These are phyloP conservation scores for Heliconius hermathena DNA, from an alignment of 1,140 invertebrate genomes.

Conservation along the genomic window DNA sequence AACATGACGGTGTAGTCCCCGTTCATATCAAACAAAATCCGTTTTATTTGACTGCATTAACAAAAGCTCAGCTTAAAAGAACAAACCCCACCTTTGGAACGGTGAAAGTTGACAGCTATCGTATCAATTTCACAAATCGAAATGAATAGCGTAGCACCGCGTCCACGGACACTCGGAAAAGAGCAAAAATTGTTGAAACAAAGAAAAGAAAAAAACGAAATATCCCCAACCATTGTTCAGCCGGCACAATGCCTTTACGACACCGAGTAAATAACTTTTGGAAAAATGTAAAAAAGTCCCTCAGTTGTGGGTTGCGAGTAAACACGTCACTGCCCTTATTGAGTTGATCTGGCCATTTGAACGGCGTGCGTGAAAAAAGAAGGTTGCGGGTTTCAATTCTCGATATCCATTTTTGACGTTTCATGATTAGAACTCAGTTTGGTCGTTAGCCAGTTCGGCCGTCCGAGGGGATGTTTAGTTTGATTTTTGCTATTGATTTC, in stretches of 20 bases:
- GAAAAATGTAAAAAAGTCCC: conserved; percentile 73
- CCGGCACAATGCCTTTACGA: conserved; percentile 77
- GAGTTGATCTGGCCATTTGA: conserved; percentile 78
- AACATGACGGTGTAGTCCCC: background rate
- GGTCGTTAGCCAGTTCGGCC: conserved; percentile 62
- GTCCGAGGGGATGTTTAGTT: conserved; percentile 53
- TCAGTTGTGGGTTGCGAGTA: conserved; percentile 74
- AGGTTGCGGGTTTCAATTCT: conserved; percentile 72
- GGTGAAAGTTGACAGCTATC: conserved; percentile 49
- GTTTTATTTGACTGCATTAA: conserved; percentile 3
- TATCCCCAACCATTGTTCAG: conserved; percentile 68
- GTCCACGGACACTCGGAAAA: conserved; percentile 53
- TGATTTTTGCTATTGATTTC: conserved; percentile 49
- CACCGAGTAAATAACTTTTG: conserved; percentile 77
- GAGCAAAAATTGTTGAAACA: conserved; percentile 59
- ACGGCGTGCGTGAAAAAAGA: conserved; percentile 69
- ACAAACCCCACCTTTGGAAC: conserved; percentile 40
- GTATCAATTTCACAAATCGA: conserved; percentile 60
- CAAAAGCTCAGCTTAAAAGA: conserved; percentile 34
- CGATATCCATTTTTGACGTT: conserved; percentile 80
- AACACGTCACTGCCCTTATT: conserved; percentile 76
- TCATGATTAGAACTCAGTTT: conserved; percentile 79
- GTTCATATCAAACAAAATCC: background rate
- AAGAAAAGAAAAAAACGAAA: conserved; percentile 59
- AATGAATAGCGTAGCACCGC: conserved; percentile 53